These are phyloP conservation scores for Ranitomeya imitator DNA, from an alignment of 2,113 vertebrate species.

Conservation along the genomic window DNA sequence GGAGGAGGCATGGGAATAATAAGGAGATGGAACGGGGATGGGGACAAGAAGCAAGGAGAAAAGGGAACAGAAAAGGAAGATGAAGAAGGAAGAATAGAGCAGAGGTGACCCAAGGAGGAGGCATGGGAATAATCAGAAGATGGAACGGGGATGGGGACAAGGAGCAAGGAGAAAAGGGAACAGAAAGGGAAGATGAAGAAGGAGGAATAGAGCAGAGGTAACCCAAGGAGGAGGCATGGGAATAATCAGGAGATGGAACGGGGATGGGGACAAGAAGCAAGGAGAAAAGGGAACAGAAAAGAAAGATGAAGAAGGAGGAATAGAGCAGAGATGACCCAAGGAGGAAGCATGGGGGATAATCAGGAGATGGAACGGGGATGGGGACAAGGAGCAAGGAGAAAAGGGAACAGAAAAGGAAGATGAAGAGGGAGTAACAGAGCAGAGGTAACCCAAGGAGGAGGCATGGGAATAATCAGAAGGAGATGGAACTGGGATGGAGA, in stretches of 20 bases:
- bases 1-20: neutral
- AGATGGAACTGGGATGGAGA: no score
- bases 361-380: no score
- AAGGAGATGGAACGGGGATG: neutral
- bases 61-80: neutral
- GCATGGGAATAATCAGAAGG: no score
- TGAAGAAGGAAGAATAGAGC: neutral
- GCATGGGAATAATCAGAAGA: neutral
- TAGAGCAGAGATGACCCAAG: neutral
- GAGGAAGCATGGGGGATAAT: no score
- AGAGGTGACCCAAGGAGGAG: neutral
- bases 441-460: neutral
- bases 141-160: neutral
- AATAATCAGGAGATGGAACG: neutral
- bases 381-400: neutral
- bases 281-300: neutral
- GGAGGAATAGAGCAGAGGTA: neutral
- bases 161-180: neutral
- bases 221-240: neutral
- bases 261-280: no score
- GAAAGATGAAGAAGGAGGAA: neutral
- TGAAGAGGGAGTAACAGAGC: neutral
- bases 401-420: no score
- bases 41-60: no score
- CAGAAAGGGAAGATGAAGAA: no score